Percentiles rank a stretch among this genome's conserved stretches.
These are phyloP conservation scores for Bombyx mandarina DNA, from an alignment of 1,140 invertebrate genomes.

Conservation along the genomic window DNA sequence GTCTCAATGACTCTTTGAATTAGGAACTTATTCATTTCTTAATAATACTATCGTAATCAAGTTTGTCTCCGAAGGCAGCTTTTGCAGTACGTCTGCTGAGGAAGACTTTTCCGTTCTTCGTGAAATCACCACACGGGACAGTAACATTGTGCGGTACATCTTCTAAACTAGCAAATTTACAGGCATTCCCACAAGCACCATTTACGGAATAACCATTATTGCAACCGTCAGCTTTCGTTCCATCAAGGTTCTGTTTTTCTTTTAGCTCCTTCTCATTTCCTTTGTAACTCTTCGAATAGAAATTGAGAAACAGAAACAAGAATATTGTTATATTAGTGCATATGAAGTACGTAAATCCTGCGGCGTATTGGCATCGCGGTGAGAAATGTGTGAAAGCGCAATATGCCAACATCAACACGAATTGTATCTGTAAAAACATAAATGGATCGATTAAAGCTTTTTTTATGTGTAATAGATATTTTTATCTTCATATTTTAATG, in stretches of 20 bases:
- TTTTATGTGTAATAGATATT: background rate
- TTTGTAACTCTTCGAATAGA: conserved; percentile 86
- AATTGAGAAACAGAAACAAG: conserved; percentile 88
- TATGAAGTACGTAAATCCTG: conserved; percentile 74
- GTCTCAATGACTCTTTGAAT: conserved; percentile 11
- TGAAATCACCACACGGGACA: conserved; percentile 39
- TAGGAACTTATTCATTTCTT: conserved; percentile 47
- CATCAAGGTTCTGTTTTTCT: conserved; percentile 54
- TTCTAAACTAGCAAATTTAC: conserved; percentile 25
- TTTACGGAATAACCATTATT: conserved; percentile 7
- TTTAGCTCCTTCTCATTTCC: conserved; percentile 31
- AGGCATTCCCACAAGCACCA: conserved; percentile 11
- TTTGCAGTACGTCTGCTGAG: conserved; percentile 45
- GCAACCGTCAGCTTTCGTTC: conserved; percentile 71
- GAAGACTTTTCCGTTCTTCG: conserved; percentile 42
- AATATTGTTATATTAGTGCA: conserved; percentile 81
- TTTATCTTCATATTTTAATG: too few relatives aligned
- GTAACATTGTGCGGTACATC: conserved; percentile 41
- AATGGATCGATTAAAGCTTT: background rate
- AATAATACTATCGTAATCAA: conserved; percentile 46
- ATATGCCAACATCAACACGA: conserved; percentile 80
- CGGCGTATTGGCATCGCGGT: conserved; percentile 83
- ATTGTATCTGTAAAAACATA: conserved; percentile 76
- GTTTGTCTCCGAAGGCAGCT: conserved; percentile 33
- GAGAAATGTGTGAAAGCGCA: conserved; percentile 78